A percentile compares a stretch with the other conserved stretches of the same genome.
Conservation (phyloP, 92 coral and sea anemone genomes). For the Parazoanthus swiftii region DNA sequence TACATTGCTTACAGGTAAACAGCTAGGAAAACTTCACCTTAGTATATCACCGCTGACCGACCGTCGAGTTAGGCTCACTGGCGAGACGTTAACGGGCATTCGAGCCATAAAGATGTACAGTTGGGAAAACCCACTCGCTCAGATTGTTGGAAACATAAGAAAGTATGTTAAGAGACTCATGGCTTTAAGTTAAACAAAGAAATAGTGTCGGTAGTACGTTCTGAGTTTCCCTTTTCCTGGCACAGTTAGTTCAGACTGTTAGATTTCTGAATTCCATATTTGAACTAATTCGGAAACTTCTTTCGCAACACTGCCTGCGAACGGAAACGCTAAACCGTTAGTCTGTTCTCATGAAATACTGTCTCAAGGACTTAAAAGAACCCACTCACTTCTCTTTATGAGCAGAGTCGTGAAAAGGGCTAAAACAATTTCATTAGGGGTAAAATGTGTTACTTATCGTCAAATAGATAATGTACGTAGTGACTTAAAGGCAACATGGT, state of each 20-base stretch:
- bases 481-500: too few species aligned
- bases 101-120: slow-evolving; percentile 38
- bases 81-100: slow-evolving; percentile 27
- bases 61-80: slow-evolving; percentile 46
- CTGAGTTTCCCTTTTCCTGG: neutral
- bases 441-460: too few species aligned
- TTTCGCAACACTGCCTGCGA: neutral
- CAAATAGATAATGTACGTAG: too few species aligned
- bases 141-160: slow-evolving; percentile 34
- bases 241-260: too few species aligned
- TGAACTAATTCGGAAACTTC: neutral
- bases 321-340: too few species aligned
- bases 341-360: too few species aligned
- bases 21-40: slow-evolving; percentile 49
- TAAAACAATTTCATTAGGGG: too few species aligned
- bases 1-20: slow-evolving; percentile 3
- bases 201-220: neutral
- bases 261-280: neutral
- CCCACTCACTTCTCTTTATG: too few species aligned
- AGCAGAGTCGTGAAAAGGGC: too few species aligned
- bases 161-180: slow-evolving; percentile 3
- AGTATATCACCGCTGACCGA: slow-evolving; percentile 60
- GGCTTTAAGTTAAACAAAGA: neutral
- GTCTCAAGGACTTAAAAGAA: too few species aligned
- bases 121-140: slow-evolving; percentile 31